A percentile compares a stretch with the other conserved stretches of the same genome.
phyloP scores from a whole-genome alignment of 2,113 vertebrate species.

The Ranitomeya variabilis region DNA sequence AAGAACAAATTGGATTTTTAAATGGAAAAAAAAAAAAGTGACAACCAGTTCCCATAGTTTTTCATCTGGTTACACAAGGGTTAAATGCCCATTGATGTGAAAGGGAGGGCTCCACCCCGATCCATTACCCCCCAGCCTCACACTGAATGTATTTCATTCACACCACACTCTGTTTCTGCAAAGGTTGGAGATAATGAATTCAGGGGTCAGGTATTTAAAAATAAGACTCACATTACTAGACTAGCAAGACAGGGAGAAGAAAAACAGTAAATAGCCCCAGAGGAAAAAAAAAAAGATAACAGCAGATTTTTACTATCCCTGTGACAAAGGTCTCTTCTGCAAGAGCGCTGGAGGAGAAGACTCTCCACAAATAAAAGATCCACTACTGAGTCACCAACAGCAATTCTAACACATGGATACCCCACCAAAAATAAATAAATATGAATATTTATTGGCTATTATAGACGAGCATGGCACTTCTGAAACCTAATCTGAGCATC shows the following conservation, averaged over 20 bases:
- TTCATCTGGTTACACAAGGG: not conserved
- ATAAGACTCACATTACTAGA: conserved; percentile 47
- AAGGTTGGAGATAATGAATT: conserved; percentile 45
- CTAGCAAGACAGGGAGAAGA: conserved; percentile 21
- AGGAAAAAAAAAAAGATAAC: not conserved
- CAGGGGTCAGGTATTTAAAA: conserved; percentile 32
- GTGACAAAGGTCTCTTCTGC: not conserved
- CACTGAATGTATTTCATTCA: conserved; percentile 28
- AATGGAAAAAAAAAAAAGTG: not conserved
- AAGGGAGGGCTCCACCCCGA: not conserved
- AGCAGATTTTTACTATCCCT: not conserved
- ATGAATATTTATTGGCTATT: too few relatives aligned
- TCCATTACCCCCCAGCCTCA: conserved; percentile 32
- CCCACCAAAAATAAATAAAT: too few relatives aligned
- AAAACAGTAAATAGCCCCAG: conserved; percentile 26
- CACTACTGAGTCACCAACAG: too few relatives aligned
- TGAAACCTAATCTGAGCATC: too few relatives aligned
- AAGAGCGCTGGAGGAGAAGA: not conserved
- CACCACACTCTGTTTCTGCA: conserved; percentile 19
- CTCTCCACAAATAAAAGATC: not conserved
- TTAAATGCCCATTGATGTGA: not conserved
- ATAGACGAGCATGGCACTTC: too few relatives aligned
- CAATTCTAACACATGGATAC: too few relatives aligned
- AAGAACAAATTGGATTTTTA: not conserved
- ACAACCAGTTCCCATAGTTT: not conserved